A percentile compares a stretch with the other conserved stretches of the same genome.
Conservation (phyloP, 2,113 vertebrate genomes). For the Peucedramus taeniatus region DNA sequence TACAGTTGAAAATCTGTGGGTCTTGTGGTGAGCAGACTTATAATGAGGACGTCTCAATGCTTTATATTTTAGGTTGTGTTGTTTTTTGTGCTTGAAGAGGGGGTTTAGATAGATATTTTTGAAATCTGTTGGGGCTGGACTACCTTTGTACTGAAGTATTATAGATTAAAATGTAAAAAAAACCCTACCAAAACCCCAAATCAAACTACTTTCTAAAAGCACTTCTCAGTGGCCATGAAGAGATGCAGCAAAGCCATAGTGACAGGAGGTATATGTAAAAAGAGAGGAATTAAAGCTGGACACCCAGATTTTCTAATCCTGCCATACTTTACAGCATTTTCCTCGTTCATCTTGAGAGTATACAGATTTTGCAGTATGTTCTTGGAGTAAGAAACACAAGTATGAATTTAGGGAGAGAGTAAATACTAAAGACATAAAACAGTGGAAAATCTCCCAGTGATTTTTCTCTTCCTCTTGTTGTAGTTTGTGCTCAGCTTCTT, state of each 20-base stretch:
- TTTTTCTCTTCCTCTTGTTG: neutral
- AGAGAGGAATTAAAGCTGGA: neutral
- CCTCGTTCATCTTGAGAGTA: neutral
- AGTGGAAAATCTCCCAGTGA: neutral
- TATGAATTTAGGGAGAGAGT: neutral
- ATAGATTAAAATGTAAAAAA: neutral
- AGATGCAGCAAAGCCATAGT: neutral
- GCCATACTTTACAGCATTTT: neutral
- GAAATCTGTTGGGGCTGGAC: neutral
- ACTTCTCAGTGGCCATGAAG: neutral
- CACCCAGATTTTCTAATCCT: neutral
- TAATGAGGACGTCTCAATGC: neutral
- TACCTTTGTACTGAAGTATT: neutral
- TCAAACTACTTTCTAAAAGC: neutral
- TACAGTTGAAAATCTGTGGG: neutral
- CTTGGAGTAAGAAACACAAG: neutral
- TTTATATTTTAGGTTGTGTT: neutral
- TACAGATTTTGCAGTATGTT: neutral
- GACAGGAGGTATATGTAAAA: neutral
- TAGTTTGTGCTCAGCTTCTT: neutral
- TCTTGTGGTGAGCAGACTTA: neutral
- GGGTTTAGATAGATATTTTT: neutral
- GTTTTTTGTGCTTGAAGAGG: neutral
- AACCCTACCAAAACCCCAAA: accelerated
- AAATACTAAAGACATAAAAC: neutral